Evolutionary conservation across 2,797 vertebrate species (phyloP).

Genomic region (Podargus strigoides): DNA sequence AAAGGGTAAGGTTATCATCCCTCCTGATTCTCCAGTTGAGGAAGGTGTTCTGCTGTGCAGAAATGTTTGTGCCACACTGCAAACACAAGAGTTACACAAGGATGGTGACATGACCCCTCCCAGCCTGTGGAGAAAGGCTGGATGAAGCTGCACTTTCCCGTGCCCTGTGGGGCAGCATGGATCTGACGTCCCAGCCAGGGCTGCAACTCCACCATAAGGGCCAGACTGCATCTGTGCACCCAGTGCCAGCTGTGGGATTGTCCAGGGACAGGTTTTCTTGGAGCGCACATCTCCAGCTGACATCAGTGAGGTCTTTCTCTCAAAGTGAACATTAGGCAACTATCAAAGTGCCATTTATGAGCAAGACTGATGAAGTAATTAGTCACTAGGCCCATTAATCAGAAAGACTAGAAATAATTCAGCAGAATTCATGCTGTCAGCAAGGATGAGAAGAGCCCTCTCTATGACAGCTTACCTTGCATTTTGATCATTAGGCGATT

Average conservation of each 20-base stretch:
- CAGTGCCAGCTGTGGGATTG: neutral
- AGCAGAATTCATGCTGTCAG: constrained; percentile 53
- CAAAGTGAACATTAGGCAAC: constrained; percentile 12
- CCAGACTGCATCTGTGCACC: neutral
- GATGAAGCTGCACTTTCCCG: neutral
- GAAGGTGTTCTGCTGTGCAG: neutral
- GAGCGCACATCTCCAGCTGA: neutral
- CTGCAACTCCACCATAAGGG: neutral
- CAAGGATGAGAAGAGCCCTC: constrained; percentile 48
- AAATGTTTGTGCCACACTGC: neutral
- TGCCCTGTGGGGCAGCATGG: neutral
- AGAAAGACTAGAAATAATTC: constrained; percentile 52
- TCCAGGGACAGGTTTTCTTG: neutral
- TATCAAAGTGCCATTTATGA: constrained; percentile 13
- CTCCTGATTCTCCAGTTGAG: neutral
- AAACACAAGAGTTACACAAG: neutral
- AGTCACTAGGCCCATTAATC: constrained; percentile 39
- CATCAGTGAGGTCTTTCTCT: neutral
- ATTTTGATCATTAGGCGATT: constrained; percentile 69
- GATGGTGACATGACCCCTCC: fast-evolving
- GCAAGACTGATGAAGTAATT: constrained; percentile 52
- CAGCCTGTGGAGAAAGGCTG: neutral
- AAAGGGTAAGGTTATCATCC: neutral
- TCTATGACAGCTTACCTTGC: constrained; percentile 60
- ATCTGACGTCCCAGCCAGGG: neutral